Evolutionary conservation across 1,140 invertebrate species (phyloP).

Genomic region (Spodoptera frugiperda): DNA sequence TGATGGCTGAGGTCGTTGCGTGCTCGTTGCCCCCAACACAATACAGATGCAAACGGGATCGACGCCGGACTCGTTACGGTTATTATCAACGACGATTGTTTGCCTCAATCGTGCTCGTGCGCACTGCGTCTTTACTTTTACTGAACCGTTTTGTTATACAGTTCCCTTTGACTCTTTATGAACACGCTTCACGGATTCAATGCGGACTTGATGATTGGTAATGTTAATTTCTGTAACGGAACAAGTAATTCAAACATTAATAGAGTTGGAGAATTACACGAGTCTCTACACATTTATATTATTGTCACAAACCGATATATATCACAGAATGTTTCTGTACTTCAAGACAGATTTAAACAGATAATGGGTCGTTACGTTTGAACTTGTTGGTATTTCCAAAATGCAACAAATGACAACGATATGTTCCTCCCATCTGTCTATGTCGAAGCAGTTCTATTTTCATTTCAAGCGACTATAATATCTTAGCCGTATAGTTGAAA

Average conservation of each 20-base stretch:
- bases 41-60: conserved; percentile 72
- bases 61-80: conserved; percentile 72
- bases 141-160: conserved; percentile 43
- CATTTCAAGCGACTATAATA: conserved; percentile 46
- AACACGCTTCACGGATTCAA: conserved; percentile 33
- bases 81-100: conserved; percentile 74
- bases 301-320: neutral
- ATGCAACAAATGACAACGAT: conserved; percentile 58
- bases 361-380: conserved; percentile 30
- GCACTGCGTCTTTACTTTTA: conserved; percentile 55
- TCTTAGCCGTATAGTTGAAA: conserved; percentile 5
- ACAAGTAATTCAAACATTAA: conserved; percentile 20
- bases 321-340: neutral
- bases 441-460: conserved; percentile 54
- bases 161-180: conserved; percentile 49
- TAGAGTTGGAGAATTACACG: conserved; percentile 3
- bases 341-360: conserved; percentile 21
- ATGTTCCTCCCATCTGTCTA: conserved; percentile 50
- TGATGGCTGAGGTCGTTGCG: conserved; percentile 55
- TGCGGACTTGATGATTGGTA: conserved; percentile 27
- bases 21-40: conserved; percentile 64
- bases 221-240: conserved; percentile 41
- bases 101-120: conserved; percentile 61
- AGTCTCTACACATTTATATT: neutral
- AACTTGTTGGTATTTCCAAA: conserved; percentile 49